Evolutionary conservation across 2,797 vertebrate genomes (phyloP), one percentile per base, ranked within the genome.

Genomic region (Aulostomus chinensis): DNA sequence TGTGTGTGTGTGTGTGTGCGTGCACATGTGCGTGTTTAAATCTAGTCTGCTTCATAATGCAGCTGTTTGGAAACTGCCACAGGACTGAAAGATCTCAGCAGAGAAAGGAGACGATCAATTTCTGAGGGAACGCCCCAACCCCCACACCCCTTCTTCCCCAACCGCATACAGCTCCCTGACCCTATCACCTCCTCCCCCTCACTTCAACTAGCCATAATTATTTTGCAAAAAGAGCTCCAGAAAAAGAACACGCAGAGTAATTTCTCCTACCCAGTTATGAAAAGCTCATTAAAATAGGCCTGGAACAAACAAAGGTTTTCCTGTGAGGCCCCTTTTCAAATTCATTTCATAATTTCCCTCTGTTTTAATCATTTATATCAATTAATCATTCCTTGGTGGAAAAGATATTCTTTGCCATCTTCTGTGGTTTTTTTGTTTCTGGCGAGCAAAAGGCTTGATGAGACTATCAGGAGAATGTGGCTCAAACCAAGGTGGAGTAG

Each of bases 361-460:
- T 94, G 89, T 91, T 92, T 96, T 94, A 97, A 95, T 97, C 93
- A 95, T 97, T 96, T 94, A 94, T 94, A 96, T 96, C 95, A 98
- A 98, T 97, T 97, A 98, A 97, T 98, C 95, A 96, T 95, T 94
- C 94, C 93, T 94, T 93, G 93, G 93, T 94, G 88, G 92, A 93
- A 94, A 95, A 93, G 88, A 94, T 88, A 92, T 95, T 94, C 94
- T 94, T 94, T 86, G 86, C 91, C 92, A 91, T 94, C 92, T 94
- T 94, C 85, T 47, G 61, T 59, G 89, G 81, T 49, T 73, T 91
- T 90, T 86, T 86, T 91, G 86, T 91, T 88, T 47, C 74, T 69
- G 58, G 60, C 4, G 61, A 73, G 66, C 56, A 72, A 64, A 76
- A 68, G 54, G 64, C 76, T 77, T 85, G 86, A 86, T 85, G 84